These are phyloP conservation scores for Daubentonia madagascariensis DNA, from an alignment of 2,113 vertebrate genomes.

Conservation along the genomic window DNA sequence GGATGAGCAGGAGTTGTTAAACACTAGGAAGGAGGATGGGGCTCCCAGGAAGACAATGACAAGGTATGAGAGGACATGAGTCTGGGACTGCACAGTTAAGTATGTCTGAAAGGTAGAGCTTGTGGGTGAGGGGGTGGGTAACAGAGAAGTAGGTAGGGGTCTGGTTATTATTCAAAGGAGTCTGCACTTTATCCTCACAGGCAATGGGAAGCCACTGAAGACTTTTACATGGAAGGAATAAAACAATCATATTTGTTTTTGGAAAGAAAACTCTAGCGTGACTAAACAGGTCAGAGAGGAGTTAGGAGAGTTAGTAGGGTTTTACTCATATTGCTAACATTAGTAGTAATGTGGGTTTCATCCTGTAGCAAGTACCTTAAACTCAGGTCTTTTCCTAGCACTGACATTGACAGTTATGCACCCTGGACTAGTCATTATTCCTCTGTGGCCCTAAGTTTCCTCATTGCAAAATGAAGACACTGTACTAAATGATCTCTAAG, in stretches of 20 bases:
- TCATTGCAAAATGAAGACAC: not conserved
- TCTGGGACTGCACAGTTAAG: not conserved
- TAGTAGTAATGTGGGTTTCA: not conserved
- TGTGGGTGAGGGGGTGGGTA: not conserved
- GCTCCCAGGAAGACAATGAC: not conserved
- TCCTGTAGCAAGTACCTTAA: not conserved
- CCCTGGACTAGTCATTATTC: not conserved
- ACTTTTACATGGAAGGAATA: not conserved
- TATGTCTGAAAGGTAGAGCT: not conserved
- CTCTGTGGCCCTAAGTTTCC: not conserved
- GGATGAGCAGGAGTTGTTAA: not conserved
- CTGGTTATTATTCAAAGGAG: not conserved
- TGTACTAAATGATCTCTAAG: not conserved
- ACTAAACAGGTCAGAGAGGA: not conserved
- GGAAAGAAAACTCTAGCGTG: not conserved
- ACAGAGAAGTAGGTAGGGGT: not conserved
- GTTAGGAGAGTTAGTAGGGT: not conserved
- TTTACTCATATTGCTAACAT: not conserved
- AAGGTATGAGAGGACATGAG: not conserved
- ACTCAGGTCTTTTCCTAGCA: not conserved
- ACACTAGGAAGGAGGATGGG: accelerated
- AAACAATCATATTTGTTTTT: not conserved
- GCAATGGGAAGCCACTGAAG: not conserved
- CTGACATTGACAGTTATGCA: not conserved
- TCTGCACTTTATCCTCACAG: not conserved